Percentiles rank a stretch among this genome's conserved stretches.
These are phyloP conservation scores for Dromiciops gliroides DNA, from an alignment of 2,113 vertebrate species.

Conservation along the genomic window DNA sequence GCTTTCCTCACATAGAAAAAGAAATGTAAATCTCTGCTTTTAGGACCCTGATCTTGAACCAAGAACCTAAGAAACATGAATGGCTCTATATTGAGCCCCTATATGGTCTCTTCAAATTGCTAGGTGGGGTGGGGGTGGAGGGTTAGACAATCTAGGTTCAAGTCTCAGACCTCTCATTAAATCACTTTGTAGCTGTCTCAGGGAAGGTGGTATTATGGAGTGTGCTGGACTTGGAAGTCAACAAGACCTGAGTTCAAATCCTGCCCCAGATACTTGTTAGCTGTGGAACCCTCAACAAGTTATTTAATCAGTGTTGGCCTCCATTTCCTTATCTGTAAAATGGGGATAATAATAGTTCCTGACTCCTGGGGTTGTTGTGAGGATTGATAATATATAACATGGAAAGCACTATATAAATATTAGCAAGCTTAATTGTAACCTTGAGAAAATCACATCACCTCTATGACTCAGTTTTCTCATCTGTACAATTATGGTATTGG, in stretches of 20 bases:
- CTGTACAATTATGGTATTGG: background rate
- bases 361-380: background rate
- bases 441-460: background rate
- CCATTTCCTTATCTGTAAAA: background rate
- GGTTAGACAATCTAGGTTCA: background rate
- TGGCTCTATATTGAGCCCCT: constrained; percentile 9
- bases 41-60: background rate
- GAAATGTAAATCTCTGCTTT: background rate
- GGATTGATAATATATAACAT: background rate
- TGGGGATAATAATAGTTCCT: background rate
- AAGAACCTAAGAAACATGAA: background rate
- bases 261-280: background rate
- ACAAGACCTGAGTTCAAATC: background rate
- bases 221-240: background rate
- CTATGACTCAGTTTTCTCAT: background rate
- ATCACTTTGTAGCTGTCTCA: background rate
- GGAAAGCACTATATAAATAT: background rate
- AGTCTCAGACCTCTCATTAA: background rate
- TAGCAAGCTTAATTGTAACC: background rate
- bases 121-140: background rate
- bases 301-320: background rate
- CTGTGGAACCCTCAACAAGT: background rate
- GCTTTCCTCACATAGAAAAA: background rate
- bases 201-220: background rate
- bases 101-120: background rate